Evolutionary conservation across 2,888 invertebrate species (phyloP).

Genomic region (Dolichopus griseipennis): DNA sequence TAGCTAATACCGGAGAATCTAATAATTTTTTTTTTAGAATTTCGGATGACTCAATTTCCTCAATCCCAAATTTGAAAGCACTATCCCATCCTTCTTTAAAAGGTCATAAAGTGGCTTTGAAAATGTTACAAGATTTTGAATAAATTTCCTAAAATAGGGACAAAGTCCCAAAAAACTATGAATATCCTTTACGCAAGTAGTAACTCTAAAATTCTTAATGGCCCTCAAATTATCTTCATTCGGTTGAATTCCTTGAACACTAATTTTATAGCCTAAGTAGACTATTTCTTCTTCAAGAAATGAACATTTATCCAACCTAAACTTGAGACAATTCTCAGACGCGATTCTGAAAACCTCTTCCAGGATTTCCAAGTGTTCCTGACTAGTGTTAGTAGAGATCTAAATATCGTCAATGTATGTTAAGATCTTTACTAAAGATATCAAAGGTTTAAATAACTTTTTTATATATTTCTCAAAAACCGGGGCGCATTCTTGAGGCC

Average conservation of each 20-base stretch:
- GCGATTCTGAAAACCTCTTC: slow-evolving; percentile 16
- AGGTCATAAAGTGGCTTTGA: slow-evolving; percentile 31
- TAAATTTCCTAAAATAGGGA: slow-evolving; percentile 25
- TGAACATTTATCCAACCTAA: slow-evolving; percentile 20
- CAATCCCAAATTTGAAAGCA: slow-evolving; percentile 14
- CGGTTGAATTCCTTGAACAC: slow-evolving; percentile 15
- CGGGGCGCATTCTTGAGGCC: slow-evolving; percentile 21
- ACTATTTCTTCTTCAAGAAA: slow-evolving; percentile 20
- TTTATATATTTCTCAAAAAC: slow-evolving; percentile 23
- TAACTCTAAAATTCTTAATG: slow-evolving; percentile 18
- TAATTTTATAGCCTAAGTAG: slow-evolving; percentile 15
- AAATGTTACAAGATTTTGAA: slow-evolving; percentile 24
- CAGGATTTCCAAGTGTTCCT: slow-evolving; percentile 19
- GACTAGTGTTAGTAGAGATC: slow-evolving; percentile 17
- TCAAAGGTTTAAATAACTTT: slow-evolving; percentile 21
- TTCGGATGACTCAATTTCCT: slow-evolving; percentile 17
- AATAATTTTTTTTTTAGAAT: slow-evolving; percentile 19
- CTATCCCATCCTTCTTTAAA: slow-evolving; percentile 16
- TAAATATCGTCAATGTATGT: slow-evolving; percentile 26
- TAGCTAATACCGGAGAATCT: slow-evolving; percentile 26
- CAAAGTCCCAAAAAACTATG: slow-evolving; percentile 21
- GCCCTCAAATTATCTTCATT: slow-evolving; percentile 16
- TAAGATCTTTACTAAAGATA: slow-evolving; percentile 20
- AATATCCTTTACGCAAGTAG: slow-evolving; percentile 23
- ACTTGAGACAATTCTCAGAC: slow-evolving; percentile 5